Conservation (phyloP, 2,113 vertebrate species). For the Gambusia holbrooki region DNA sequence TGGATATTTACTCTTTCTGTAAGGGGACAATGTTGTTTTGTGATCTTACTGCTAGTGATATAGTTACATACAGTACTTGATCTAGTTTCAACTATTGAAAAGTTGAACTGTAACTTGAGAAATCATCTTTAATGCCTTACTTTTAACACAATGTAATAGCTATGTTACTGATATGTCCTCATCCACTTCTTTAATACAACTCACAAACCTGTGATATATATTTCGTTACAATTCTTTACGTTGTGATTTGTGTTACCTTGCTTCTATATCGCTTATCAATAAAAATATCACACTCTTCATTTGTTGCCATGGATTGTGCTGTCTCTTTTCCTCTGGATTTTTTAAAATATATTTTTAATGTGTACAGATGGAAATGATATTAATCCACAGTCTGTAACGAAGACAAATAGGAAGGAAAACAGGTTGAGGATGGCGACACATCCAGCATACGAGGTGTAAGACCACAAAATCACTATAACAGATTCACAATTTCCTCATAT, state of each 20-base stretch:
- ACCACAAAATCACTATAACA: conserved; percentile 52
- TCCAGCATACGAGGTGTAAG: conserved; percentile 42
- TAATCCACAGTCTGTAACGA: conserved; percentile 35
- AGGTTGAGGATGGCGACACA: conserved; percentile 34
- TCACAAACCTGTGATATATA: conserved; percentile 75
- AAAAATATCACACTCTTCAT: conserved; percentile 60
- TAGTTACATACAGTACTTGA: conserved; percentile 74
- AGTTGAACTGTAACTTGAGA: conserved; percentile 73
- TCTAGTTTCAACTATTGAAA: conserved; percentile 69
- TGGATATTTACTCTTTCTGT: conserved; percentile 68
- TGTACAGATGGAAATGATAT: conserved; percentile 34
- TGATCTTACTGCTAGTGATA: conserved; percentile 68
- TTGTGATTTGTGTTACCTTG: conserved; percentile 73
- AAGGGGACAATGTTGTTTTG: conserved; percentile 63
- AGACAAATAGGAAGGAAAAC: conserved; percentile 31
- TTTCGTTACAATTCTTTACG: conserved; percentile 70
- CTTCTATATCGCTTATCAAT: conserved; percentile 69
- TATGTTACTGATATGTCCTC: conserved; percentile 69
- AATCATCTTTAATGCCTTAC: conserved; percentile 65
- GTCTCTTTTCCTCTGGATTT: conserved; percentile 1
- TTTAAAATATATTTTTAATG: conserved; percentile 59
- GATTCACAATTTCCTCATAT: conserved; percentile 35
- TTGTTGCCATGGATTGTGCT: conserved; percentile 17
- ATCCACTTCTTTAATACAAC: conserved; percentile 71
- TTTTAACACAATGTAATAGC: conserved; percentile 70